Evolutionary conservation across 2,113 vertebrate species (phyloP).

Genomic region (Siphamia tubifer): DNA sequence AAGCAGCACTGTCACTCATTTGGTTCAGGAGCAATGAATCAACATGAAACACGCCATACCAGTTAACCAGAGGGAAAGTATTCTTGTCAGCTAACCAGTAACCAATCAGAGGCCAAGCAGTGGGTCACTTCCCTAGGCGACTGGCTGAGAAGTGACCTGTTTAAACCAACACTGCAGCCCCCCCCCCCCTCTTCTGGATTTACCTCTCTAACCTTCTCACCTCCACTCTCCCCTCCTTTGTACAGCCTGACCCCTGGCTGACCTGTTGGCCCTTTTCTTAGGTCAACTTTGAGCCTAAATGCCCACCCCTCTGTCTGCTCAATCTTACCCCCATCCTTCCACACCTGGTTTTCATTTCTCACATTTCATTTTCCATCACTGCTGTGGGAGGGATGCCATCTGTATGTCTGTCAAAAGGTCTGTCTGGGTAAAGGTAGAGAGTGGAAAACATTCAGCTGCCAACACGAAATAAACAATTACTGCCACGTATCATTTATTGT

Average conservation of each 20-base stretch:
- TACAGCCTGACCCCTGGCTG: slow-evolving; percentile 52
- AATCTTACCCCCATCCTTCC: slow-evolving; percentile 30
- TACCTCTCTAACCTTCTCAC: slow-evolving; percentile 66
- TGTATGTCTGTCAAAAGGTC: slow-evolving; percentile 14
- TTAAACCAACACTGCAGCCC: slow-evolving; percentile 60
- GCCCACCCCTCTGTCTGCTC: slow-evolving; percentile 24
- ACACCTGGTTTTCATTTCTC: slow-evolving; percentile 76
- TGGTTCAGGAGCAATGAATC: slow-evolving; percentile 51
- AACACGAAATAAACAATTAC: background rate
- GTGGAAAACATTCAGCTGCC: slow-evolving; percentile 9
- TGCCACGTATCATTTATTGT: slow-evolving; percentile 7
- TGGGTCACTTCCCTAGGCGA: slow-evolving; percentile 55
- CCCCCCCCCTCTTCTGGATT: background rate
- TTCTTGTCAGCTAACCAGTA: slow-evolving; percentile 39
- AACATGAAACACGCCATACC: slow-evolving; percentile 62
- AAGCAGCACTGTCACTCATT: slow-evolving; percentile 70
- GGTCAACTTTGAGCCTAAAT: slow-evolving; percentile 36
- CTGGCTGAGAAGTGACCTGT: slow-evolving; percentile 67
- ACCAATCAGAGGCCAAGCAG: slow-evolving; percentile 49
- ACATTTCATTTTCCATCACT: slow-evolving; percentile 68
- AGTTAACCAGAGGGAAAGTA: slow-evolving; percentile 59
- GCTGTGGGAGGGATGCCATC: slow-evolving; percentile 9
- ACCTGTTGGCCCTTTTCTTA: slow-evolving; percentile 58
- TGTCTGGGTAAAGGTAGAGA: background rate
- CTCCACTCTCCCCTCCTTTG: slow-evolving; percentile 37